Conservation (phyloP, 2,888 invertebrate genomes). For the Acronicta psi region DNA sequence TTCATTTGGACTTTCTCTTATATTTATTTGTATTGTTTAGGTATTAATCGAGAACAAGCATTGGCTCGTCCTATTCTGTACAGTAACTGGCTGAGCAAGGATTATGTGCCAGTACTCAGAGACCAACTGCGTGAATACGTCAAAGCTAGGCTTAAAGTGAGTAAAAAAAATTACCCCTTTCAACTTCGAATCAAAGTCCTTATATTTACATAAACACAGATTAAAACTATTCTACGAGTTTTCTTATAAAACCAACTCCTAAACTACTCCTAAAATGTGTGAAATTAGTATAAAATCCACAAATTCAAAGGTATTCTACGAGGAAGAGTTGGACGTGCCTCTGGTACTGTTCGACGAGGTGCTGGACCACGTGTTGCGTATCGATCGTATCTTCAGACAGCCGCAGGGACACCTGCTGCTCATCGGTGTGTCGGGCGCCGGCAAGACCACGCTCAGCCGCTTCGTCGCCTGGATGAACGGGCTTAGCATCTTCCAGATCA, state of each 20-base stretch:
- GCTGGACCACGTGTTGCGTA: conserved; percentile 99
- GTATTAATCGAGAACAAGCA: conserved; percentile 94
- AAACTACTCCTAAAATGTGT: too few relatives aligned
- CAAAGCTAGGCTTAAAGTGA: conserved; percentile 97
- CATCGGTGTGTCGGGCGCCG: conserved; percentile 99
- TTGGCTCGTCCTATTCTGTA: conserved; percentile 98
- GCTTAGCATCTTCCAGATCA: conserved; percentile 99
- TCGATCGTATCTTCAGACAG: conserved; percentile 99
- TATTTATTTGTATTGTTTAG: conserved; percentile 71
- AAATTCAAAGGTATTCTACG: conserved; percentile 94
- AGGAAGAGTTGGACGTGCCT: conserved; percentile 99
- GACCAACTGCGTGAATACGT: conserved; percentile 99
- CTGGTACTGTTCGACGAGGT: conserved; percentile 99
- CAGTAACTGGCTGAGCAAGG: conserved; percentile 99
- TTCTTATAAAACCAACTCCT: too few relatives aligned
- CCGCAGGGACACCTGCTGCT: conserved; percentile 99
- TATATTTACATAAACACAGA: too few relatives aligned
- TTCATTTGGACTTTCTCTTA: background rate
- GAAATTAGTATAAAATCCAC: too few relatives aligned
- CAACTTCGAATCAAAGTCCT: background rate
- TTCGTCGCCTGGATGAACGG: conserved; percentile 99
- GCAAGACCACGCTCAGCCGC: conserved; percentile 99
- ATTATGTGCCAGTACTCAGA: conserved; percentile 98
- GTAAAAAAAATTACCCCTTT: background rate
- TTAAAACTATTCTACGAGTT: too few relatives aligned